Percentiles rank a stretch among this genome's conserved stretches.
phyloP scores from a whole-genome alignment of 2,113 vertebrate species.

The Datnioides undecimradiatus region DNA sequence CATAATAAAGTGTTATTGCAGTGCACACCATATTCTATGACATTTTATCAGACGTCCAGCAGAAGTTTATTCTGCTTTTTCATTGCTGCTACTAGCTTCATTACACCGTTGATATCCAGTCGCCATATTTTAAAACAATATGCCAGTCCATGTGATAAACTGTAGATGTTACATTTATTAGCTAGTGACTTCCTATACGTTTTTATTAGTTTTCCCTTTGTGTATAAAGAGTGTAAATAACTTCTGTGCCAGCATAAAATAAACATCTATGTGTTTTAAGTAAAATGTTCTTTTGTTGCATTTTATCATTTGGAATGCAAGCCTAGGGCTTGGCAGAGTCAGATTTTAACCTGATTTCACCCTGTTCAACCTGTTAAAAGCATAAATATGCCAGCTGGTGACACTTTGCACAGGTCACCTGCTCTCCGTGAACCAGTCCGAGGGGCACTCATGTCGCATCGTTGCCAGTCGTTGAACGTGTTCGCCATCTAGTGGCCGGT shows the following conservation, averaged over 20 bases:
- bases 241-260: neutral
- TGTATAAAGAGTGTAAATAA: constrained; percentile 27
- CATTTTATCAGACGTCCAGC: too few species aligned
- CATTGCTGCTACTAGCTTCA: constrained; percentile 8
- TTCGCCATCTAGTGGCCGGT: constrained; percentile 47
- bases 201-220: neutral
- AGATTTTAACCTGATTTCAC: neutral
- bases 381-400: neutral
- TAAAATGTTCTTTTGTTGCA: neutral
- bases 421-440: neutral
- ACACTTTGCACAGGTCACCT: neutral
- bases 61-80: neutral
- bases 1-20: neutral
- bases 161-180: neutral
- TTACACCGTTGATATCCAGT: constrained; percentile 3
- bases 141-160: neutral
- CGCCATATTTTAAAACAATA: neutral
- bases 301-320: neutral
- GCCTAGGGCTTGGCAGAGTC: too few species aligned
- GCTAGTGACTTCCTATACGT: too few species aligned
- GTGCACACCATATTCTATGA: neutral
- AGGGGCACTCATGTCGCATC: too few species aligned
- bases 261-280: constrained; percentile 12
- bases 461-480: neutral
- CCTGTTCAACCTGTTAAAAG: neutral